Conservation (phyloP, 2,888 invertebrate genomes). For the Leucozona laternaria region DNA sequence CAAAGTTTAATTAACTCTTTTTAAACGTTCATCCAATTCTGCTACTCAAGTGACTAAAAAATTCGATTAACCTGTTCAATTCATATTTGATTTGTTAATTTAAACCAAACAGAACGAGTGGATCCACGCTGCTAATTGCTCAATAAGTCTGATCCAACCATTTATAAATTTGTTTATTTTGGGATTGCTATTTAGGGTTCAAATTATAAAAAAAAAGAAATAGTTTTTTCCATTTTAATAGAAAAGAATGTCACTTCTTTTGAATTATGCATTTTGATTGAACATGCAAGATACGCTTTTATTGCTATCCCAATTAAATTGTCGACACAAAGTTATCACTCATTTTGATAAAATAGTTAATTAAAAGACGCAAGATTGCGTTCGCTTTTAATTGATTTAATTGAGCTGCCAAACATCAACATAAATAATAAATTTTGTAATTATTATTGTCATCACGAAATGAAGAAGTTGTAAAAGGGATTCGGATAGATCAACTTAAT, state of each 20-base stretch:
- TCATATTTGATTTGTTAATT: not conserved
- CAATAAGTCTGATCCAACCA: not conserved
- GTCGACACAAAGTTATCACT: constrained; percentile 58
- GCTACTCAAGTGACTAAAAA: no score
- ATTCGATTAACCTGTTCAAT: not conserved
- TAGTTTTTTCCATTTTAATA: not conserved
- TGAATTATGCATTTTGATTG: constrained; percentile 34
- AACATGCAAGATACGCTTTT: constrained; percentile 25
- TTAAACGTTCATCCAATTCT: no score
- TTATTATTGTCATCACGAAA: not conserved
- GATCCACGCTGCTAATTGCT: not conserved
- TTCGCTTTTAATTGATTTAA: constrained; percentile 42
- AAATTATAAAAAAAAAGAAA: not conserved
- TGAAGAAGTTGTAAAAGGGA: not conserved
- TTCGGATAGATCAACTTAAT: not conserved
- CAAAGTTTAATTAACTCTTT: no score
- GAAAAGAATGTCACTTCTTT: not conserved
- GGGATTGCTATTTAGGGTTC: not conserved
- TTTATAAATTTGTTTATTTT: not conserved
- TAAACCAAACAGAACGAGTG: not conserved
- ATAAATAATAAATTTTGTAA: constrained; percentile 1
- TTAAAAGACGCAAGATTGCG: constrained; percentile 64
- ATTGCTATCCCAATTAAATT: constrained; percentile 52
- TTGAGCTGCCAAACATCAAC: constrained; percentile 7
- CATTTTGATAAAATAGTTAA: constrained; percentile 24